These are phyloP conservation scores for Agriopis aurantiaria DNA, from an alignment of 2,888 invertebrate genomes.

Conservation along the genomic window DNA sequence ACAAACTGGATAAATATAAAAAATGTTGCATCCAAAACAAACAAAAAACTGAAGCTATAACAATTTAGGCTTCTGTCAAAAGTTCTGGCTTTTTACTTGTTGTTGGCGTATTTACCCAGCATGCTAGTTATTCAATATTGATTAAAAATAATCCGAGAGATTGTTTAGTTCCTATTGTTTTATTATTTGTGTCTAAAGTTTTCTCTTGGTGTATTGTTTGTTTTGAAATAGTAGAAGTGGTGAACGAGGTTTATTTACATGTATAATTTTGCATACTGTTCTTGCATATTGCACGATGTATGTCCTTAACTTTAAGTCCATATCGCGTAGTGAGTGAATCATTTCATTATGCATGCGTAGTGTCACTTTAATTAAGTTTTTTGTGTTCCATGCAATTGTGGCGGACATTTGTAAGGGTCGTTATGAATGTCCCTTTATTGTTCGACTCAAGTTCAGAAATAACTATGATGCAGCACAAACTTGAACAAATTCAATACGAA, in stretches of 20 bases:
- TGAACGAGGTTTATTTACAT: too few species aligned
- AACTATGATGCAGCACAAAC: slow-evolving; percentile 65
- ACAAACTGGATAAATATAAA: too few species aligned
- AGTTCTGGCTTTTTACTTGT: not conserved
- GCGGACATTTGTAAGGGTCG: slow-evolving; percentile 72
- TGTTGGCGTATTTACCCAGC: too few species aligned
- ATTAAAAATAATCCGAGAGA: too few species aligned
- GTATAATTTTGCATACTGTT: too few species aligned
- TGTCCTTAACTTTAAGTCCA: slow-evolving; percentile 15
- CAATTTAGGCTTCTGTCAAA: not conserved
- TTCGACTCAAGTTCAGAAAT: slow-evolving; percentile 64
- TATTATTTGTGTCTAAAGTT: too few species aligned
- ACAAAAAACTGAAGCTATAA: too few species aligned
- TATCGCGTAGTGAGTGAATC: slow-evolving; percentile 65
- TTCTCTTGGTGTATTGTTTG: too few species aligned
- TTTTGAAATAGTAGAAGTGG: too few species aligned
- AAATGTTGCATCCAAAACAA: too few species aligned
- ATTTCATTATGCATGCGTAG: slow-evolving; percentile 80
- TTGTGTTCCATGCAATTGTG: slow-evolving; percentile 72
- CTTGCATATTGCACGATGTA: not conserved
- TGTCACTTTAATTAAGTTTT: slow-evolving; percentile 84
- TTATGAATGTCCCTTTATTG: slow-evolving; percentile 69
- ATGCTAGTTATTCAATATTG: too few species aligned
- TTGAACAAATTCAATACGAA: slow-evolving; percentile 24
- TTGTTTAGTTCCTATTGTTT: too few species aligned